Conservation (phyloP, 2,113 vertebrate genomes). For the Bubo blakistoni region DNA sequence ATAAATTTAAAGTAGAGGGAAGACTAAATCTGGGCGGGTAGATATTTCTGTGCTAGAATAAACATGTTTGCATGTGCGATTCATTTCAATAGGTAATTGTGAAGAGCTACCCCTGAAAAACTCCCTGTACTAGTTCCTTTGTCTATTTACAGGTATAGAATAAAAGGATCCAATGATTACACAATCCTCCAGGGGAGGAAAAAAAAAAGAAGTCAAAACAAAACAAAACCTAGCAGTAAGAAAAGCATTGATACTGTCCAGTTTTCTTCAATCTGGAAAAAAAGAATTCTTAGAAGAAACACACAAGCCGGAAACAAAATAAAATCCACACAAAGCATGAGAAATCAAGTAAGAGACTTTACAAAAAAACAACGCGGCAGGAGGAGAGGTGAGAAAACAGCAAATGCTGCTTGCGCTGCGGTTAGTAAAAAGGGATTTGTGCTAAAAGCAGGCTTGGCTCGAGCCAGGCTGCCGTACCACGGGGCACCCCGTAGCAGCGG, state of each 20-base stretch:
- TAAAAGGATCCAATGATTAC: neutral
- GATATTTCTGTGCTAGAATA: neutral
- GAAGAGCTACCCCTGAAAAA: constrained; percentile 2
- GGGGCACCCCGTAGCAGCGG: neutral
- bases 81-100: neutral
- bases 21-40: neutral
- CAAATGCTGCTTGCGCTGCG: neutral
- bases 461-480: neutral
- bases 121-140: neutral
- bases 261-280: neutral
- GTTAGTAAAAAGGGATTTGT: neutral
- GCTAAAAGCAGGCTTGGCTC: neutral
- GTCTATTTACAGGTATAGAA: neutral
- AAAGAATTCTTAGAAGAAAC: neutral
- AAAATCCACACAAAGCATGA: neutral
- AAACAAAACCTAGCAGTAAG: neutral
- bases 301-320: neutral
- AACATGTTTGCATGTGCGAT: neutral
- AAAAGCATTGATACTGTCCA: neutral
- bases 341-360: neutral
- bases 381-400: neutral
- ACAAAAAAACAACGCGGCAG: neutral
- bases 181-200: neutral
- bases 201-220: neutral
- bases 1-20: neutral